phyloP scores from a whole-genome alignment of 30 jellyfish, hydroid and myxozoan species.

The Sanderia malayensis region DNA sequence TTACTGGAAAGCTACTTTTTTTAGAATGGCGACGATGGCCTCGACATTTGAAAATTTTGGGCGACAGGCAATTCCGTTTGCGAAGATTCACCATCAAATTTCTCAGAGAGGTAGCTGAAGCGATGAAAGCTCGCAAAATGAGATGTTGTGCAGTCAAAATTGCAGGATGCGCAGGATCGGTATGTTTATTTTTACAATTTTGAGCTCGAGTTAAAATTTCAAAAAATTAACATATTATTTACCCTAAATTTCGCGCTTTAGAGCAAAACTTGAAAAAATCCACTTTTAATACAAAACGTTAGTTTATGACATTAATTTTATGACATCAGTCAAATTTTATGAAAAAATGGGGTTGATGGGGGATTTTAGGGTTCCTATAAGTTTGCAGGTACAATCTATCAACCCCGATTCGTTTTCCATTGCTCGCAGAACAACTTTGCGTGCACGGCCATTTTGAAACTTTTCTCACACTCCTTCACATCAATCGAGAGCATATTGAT shows the following conservation, averaged over 20 bases:
- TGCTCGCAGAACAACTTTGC: not conserved
- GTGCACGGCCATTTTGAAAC: not conserved
- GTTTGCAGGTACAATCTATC: not conserved
- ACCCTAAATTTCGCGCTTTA: not conserved
- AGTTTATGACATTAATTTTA: not conserved
- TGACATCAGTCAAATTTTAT: not conserved
- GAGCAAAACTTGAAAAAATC: not conserved
- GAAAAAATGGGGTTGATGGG: not conserved
- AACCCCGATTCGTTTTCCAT: not conserved
- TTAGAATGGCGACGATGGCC: too few species aligned
- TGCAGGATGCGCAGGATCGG: constrained; percentile 48
- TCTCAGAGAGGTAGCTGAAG: constrained; percentile 24
- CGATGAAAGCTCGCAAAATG: constrained; percentile 13
- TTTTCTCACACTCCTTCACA: not conserved
- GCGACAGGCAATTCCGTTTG: too few species aligned
- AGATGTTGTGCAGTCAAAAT: constrained; percentile 42
- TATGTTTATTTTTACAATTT: not conserved
- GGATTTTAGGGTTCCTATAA: not conserved
- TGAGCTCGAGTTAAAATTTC: too few species aligned
- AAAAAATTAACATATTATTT: too few species aligned
- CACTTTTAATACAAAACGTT: not conserved
- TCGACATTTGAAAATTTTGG: too few species aligned
- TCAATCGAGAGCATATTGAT: constrained; percentile 11
- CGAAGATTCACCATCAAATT: constrained; percentile 15
- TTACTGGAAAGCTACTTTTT: constrained; percentile 27